Evolutionary conservation across 1,140 invertebrate genomes (phyloP), one percentile per base, ranked within the genome.

Genomic region (Drosophila santomea): DNA sequence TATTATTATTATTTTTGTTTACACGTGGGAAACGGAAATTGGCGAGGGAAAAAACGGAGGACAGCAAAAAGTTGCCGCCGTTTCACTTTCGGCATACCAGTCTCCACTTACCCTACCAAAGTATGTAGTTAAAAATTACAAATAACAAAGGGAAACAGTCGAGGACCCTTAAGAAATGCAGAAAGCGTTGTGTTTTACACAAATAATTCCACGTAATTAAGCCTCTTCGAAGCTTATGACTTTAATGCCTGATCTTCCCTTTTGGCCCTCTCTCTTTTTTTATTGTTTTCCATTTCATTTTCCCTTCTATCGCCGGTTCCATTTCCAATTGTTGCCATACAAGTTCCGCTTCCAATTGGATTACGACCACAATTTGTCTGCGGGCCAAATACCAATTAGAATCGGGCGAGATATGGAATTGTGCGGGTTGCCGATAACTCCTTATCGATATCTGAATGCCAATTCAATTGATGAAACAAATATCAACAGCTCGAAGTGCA

Each of bases 21-120:
- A 74, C 48, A 74, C 79, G 80, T 82, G 80, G 74, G 80, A 82
- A 82, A 82, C 74, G 80, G 74, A 83, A 82, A 82, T 83, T 83
- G 69, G 57, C 55, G 39, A 69, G 64, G 12, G 38, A 58, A 35
- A 41, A 69, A 63, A 28, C 28, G 28, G 28, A 28, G 28, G 28
- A 28, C 11, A 66, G 43, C 41, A 75, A 78, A 74, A 74, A 47
- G 25, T 41, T 50, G 23, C 44, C n/a, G 58, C 20, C 62, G 59
- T 80, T 78, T 80, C 74, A 78, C 78, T 68, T 78, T 80, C 59
- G 48, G 43, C 54, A 71, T 38, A 23, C 39, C 68, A 58, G 8
- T 45, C 39, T 56, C 28, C 51, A 63, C 51, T 20, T 52, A 36
- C 61, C 35, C 17, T 11, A 45, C 63, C 17, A 23, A 48, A 41